Evolutionary conservation across 2,113 vertebrate species (phyloP), one percentile per base, ranked within the genome.

Genomic region (Lota lota): DNA sequence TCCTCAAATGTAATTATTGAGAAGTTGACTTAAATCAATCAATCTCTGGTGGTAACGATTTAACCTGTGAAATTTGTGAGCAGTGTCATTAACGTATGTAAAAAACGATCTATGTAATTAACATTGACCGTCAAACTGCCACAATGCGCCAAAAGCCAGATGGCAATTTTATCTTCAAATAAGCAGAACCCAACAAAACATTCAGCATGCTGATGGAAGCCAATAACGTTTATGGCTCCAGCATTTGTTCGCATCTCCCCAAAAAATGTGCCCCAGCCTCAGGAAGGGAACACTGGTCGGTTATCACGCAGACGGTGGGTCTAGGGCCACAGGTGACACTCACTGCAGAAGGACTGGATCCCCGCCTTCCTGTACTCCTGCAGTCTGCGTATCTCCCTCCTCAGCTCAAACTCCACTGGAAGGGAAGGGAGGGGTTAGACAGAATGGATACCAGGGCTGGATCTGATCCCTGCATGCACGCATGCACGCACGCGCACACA

Each of bases 331-430:
- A 8, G 40, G 40, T 12, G 10, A 47, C 10, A 95, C 96, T 96
- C 92, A 99, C 97, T 96, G 79, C 95, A 96, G 90, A 98, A 99
- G 67, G 94, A 96, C 88, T 94, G 96, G 91, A 98, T 95, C 62
- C 97, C 96, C 61, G 95, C 95, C 67, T 86, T 91, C 82, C 96
- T 92, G 88, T 98, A 99, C 79, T 99, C 96, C 88, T 99, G 96
- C 5, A 99, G 93, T 22, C 96, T 82, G 79, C 84, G 92, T 82
- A 98, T 97, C 89, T 99, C 97, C 71, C 92, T 93, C 74, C 94
- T 90, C 83, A 99, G 92, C 86, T 99, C 97, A 88, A 98, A 98
- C 86, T 99, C 97, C 92, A 99, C 97, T 99, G 88, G 5, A 78
- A 73, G 24, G 17, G 62, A 60, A 64, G 7, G 24, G 74, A 64